A percentile compares a stretch with the other conserved stretches of the same genome.
Evolutionary conservation across 2,888 invertebrate genomes (phyloP).

Genomic region (Philhelius pedissequus): DNA sequence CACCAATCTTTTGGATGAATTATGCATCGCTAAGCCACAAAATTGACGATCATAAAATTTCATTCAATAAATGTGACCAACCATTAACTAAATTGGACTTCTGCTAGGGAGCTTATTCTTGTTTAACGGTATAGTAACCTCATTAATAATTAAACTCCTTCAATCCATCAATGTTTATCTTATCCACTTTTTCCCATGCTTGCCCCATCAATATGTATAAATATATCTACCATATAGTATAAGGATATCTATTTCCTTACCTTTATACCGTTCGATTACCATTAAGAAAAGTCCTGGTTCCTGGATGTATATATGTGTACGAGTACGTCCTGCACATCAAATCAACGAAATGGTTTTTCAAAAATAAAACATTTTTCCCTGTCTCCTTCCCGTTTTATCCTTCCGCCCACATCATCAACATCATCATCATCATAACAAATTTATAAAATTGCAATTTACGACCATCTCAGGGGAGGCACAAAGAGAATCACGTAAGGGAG

Average conservation of each 20-base stretch:
- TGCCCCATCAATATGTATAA: no score
- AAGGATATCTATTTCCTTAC: constrained; percentile 29
- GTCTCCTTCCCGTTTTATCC: neutral
- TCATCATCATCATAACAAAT: constrained; percentile 63
- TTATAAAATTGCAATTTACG: constrained; percentile 68
- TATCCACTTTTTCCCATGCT: constrained; percentile 13
- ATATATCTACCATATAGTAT: neutral
- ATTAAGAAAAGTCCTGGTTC: neutral
- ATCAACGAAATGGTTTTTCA: constrained; percentile 63
- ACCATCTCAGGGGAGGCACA: constrained; percentile 35
- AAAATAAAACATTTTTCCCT: constrained; percentile 4
- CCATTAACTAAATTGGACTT: constrained; percentile 55
- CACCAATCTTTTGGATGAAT: constrained; percentile 14
- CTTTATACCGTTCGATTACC: constrained; percentile 29
- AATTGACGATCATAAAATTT: constrained; percentile 28
- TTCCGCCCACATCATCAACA: constrained; percentile 24
- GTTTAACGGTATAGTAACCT: constrained; percentile 32
- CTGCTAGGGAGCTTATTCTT: constrained; percentile 4
- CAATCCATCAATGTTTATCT: constrained; percentile 60
- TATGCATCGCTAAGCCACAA: constrained; percentile 12
- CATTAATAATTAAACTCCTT: constrained; percentile 60
- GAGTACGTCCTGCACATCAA: constrained; percentile 41
- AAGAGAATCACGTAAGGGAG: constrained; percentile 18
- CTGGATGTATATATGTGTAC: neutral
- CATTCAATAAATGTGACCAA: constrained; percentile 14